Conservation (phyloP, 2,888 invertebrate genomes). For the Rugalucina vietnamica region DNA sequence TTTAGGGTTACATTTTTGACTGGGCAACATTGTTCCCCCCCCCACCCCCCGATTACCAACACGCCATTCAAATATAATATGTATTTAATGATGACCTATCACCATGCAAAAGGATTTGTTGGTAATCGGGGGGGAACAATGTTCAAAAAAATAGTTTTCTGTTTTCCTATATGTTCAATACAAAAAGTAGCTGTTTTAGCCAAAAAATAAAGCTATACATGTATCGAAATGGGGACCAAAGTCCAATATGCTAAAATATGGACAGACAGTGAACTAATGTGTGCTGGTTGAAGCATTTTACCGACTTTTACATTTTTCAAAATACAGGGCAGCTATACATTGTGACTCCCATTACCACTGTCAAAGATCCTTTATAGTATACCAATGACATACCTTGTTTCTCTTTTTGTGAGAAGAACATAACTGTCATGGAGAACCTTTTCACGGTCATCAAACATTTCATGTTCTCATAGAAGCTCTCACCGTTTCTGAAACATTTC, state of each 20-base stretch:
- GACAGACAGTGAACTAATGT: background rate
- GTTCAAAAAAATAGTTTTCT: too few species aligned
- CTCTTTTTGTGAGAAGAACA: slow-evolving; percentile 80
- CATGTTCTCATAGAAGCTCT: slow-evolving; percentile 63
- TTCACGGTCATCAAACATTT: slow-evolving; percentile 73
- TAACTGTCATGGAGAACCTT: slow-evolving; percentile 79
- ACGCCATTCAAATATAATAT: too few species aligned
- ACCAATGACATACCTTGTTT: slow-evolving; percentile 71
- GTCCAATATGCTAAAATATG: background rate
- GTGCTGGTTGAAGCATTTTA: background rate
- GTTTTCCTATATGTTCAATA: too few species aligned
- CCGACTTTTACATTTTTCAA: background rate
- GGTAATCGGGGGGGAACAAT: too few species aligned
- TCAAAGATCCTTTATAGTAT: background rate
- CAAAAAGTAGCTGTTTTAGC: too few species aligned
- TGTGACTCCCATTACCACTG: background rate
- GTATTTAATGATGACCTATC: too few species aligned
- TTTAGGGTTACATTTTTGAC: too few species aligned
- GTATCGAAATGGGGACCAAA: too few species aligned
- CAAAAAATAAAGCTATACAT: too few species aligned
- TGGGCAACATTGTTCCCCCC: too few species aligned
- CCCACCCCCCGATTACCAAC: too few species aligned
- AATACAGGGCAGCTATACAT: background rate
- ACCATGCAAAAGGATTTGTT: too few species aligned
- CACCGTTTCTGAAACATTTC: slow-evolving; percentile 66